Conservation (phyloP, 2,888 invertebrate species). For the Halictus ligatus region DNA sequence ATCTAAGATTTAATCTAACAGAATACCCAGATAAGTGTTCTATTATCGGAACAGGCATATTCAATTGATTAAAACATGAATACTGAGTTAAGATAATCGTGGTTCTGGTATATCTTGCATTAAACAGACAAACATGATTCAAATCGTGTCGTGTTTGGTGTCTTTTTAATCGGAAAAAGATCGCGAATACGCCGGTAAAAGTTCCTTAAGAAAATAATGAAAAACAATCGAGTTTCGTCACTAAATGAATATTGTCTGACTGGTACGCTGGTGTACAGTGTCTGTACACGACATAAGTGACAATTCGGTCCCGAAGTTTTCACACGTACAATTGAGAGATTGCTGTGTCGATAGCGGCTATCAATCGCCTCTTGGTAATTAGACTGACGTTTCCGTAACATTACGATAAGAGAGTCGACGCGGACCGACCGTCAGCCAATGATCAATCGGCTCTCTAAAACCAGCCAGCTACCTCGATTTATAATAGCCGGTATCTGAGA, state of each 20-base stretch:
- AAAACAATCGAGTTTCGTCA: neutral
- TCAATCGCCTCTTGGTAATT: neutral
- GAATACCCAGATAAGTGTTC: neutral
- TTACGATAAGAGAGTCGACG: neutral
- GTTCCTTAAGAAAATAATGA: neutral
- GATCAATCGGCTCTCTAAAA: neutral
- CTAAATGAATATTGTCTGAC: neutral
- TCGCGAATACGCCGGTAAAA: neutral
- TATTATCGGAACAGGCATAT: neutral
- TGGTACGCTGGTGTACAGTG: too few relatives aligned
- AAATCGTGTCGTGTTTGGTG: neutral
- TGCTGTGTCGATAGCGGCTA: neutral
- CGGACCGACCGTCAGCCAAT: neutral
- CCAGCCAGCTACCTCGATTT: neutral
- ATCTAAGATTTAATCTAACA: neutral
- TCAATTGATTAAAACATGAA: neutral
- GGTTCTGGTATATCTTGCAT: neutral
- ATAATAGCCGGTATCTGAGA: neutral
- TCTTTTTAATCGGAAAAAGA: neutral
- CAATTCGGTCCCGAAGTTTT: neutral
- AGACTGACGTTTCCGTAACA: neutral
- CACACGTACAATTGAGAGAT: neutral
- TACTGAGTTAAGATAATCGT: neutral
- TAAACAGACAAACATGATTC: neutral
- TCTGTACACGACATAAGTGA: neutral